Evolutionary conservation across 2,888 invertebrate species (phyloP).

Genomic region (Tillus elongatus): DNA sequence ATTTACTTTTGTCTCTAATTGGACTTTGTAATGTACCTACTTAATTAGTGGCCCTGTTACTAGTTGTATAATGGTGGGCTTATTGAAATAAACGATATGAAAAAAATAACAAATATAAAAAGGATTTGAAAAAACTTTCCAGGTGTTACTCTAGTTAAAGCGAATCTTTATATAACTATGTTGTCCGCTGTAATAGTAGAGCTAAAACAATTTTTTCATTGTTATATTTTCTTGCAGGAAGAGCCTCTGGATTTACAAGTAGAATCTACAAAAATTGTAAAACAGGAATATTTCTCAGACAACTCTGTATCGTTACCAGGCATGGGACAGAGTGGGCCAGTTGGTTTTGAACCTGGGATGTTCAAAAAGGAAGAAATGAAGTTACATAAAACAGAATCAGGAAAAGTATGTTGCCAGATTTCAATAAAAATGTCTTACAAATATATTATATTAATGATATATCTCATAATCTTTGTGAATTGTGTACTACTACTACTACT

Average conservation of each 20-base stretch:
- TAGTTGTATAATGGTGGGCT: too few relatives aligned
- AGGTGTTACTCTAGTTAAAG: too few relatives aligned
- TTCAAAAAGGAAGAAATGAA: constrained; percentile 52
- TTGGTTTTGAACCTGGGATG: constrained; percentile 80
- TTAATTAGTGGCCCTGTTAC: too few relatives aligned
- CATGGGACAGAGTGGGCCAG: constrained; percentile 58
- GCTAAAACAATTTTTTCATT: too few relatives aligned
- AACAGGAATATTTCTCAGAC: constrained; percentile 66
- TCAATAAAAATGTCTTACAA: background rate
- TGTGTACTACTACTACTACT: too few relatives aligned
- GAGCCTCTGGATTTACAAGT: constrained; percentile 32
- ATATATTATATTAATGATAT: background rate
- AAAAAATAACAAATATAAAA: too few relatives aligned
- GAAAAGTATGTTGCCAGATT: constrained; percentile 46
- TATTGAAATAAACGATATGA: too few relatives aligned
- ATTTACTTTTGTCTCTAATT: too few relatives aligned
- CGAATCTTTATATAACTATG: too few relatives aligned
- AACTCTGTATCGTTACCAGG: constrained; percentile 74
- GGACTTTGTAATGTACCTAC: too few relatives aligned
- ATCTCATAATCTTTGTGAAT: too few relatives aligned
- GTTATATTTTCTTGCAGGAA: constrained; percentile 25
- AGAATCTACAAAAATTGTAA: constrained; percentile 31
- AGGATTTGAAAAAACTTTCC: too few relatives aligned
- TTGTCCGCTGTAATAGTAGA: background rate
- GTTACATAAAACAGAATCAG: constrained; percentile 46